Percentiles rank a stretch among this genome's conserved stretches.
Evolutionary conservation across 2,113 vertebrate genomes (phyloP).

Genomic region (Nothocercus nigrocapillus): DNA sequence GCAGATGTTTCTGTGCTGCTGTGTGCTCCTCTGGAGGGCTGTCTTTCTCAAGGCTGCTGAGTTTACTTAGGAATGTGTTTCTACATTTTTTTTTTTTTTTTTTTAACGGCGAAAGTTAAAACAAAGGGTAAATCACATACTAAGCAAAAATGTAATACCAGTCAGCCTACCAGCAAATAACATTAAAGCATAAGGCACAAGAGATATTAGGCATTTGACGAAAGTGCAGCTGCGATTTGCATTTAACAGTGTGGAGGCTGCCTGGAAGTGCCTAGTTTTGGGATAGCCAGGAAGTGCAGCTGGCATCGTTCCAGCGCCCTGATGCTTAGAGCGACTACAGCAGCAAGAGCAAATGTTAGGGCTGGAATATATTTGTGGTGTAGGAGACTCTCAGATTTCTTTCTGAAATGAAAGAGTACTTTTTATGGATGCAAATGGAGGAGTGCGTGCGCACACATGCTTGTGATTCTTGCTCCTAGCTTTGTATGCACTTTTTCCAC

Average conservation of each 20-base stretch:
- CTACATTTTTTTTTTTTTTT: neutral
- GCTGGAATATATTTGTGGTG: neutral
- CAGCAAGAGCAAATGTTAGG: neutral
- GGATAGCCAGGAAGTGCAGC: neutral
- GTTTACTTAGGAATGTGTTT: neutral
- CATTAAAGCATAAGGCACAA: neutral
- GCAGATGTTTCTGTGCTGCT: neutral
- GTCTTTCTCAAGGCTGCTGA: neutral
- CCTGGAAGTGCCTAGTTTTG: neutral
- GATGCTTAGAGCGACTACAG: accelerated
- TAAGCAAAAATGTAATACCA: neutral
- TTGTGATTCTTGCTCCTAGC: neutral
- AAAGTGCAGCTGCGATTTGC: slow-evolving; percentile 44
- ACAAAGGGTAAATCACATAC: neutral
- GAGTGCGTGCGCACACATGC: accelerated
- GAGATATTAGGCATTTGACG: neutral
- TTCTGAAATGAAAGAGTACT: neutral
- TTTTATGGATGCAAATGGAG: neutral
- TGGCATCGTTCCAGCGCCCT: neutral
- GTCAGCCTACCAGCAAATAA: neutral
- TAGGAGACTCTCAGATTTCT: accelerated
- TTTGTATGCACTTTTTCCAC: neutral
- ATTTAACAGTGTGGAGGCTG: accelerated
- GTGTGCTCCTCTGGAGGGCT: slow-evolving; percentile 51
- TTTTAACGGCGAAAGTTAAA: neutral